phyloP scores from a whole-genome alignment of 1,140 invertebrate genomes.

The Eurosta solidaginis region DNA sequence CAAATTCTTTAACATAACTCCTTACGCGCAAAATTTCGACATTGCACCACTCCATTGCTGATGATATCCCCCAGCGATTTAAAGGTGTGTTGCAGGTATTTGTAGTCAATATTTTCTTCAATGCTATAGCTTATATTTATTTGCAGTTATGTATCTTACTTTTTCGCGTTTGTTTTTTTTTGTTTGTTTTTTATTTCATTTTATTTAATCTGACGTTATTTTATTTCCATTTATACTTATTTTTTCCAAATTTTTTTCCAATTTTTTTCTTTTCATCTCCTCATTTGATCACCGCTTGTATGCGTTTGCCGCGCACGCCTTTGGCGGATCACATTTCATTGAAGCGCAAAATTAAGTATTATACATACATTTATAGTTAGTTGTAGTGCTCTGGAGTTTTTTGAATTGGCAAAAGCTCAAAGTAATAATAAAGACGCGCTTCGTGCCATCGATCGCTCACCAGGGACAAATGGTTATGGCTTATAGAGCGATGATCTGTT shows the following conservation, averaged over 20 bases:
- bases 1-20: background rate
- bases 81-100: slow-evolving; percentile 39
- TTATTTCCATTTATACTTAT: background rate
- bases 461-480: slow-evolving; percentile 25
- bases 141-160: background rate
- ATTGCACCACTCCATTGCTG: background rate
- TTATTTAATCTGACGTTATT: background rate
- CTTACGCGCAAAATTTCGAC: background rate
- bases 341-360: slow-evolving; percentile 35
- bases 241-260: background rate
- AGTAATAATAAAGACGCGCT: no score
- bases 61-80: slow-evolving; percentile 38
- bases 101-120: background rate
- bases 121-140: background rate
- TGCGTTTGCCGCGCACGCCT: background rate
- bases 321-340: slow-evolving; percentile 34
- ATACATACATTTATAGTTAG: slow-evolving; percentile 31
- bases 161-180: background rate
- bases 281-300: background rate
- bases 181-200: background rate
- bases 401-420: background rate
- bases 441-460: background rate
- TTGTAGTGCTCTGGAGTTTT: background rate
- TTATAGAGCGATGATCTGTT: background rate
- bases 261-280: background rate